phyloP scores from a whole-genome alignment of 2,888 invertebrate species.

The Sinohyriopsis cumingii region DNA sequence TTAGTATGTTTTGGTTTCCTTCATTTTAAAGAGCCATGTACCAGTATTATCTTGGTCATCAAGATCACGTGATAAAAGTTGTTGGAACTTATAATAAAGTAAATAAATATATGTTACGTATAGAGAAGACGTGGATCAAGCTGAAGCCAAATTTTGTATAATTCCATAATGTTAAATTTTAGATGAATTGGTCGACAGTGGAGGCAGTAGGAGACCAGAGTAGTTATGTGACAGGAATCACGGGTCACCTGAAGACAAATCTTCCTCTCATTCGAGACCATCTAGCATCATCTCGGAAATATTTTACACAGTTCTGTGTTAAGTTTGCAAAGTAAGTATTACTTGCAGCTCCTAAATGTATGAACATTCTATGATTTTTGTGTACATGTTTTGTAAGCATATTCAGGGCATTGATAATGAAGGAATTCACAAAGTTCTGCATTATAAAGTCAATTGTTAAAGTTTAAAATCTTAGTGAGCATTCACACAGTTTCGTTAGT shows the following conservation, averaged over 20 bases:
- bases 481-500: too few species aligned
- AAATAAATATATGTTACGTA: too few species aligned
- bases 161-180: slow-evolving; percentile 9
- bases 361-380: background rate
- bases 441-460: too few species aligned
- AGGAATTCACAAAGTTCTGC: background rate
- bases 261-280: slow-evolving; percentile 93
- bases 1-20: too few species aligned
- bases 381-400: background rate
- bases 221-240: slow-evolving; percentile 91
- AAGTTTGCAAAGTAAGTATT: slow-evolving; percentile 86
- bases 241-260: slow-evolving; percentile 87
- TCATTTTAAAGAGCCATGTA: too few species aligned
- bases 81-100: too few species aligned
- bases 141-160: background rate
- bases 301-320: slow-evolving; percentile 98
- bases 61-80: too few species aligned
- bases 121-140: background rate
- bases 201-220: slow-evolving; percentile 98
- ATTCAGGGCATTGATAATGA: background rate
- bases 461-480: too few species aligned
- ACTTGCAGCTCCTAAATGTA: background rate
- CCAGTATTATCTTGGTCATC: too few species aligned
- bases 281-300: slow-evolving; percentile 92
- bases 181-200: slow-evolving; percentile 92